Conservation (phyloP, 2,113 vertebrate genomes). For the Phyllopteryx taeniolatus region DNA sequence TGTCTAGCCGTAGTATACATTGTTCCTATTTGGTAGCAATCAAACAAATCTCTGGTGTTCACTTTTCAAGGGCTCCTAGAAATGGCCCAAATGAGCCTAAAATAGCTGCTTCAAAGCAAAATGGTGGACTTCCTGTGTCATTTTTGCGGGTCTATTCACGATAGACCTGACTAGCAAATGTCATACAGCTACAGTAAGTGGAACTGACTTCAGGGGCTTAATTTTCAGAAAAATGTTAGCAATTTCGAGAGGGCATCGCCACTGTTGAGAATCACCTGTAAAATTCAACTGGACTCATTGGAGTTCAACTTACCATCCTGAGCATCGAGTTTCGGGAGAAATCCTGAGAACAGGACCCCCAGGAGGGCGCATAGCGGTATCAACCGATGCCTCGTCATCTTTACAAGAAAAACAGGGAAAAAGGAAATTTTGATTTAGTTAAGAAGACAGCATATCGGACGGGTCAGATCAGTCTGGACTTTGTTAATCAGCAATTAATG, state of each 20-base stretch:
- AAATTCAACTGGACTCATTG: not conserved
- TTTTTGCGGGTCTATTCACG: not conserved
- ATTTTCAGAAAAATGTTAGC: not conserved
- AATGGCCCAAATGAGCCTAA: not conserved
- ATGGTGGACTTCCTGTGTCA: not conserved
- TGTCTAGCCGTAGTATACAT: too few species aligned
- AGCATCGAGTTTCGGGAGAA: conserved; percentile 60
- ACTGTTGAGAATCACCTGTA: conserved; percentile 7
- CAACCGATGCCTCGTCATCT: conserved; percentile 78
- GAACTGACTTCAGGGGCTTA: not conserved
- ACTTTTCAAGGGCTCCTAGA: not conserved
- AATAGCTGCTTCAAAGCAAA: not conserved
- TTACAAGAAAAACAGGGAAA: conserved; percentile 38
- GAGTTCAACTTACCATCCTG: conserved; percentile 72
- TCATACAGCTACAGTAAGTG: not conserved
- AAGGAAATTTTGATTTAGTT: not conserved
- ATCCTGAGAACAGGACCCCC: conserved; percentile 74
- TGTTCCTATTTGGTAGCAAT: not conserved
- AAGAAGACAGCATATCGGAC: not conserved
- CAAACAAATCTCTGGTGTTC: not conserved
- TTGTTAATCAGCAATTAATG: too few species aligned
- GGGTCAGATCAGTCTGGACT: too few species aligned
- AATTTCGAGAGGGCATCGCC: not conserved
- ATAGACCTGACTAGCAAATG: not conserved
- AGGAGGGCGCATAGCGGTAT: conserved; percentile 67